Percentiles rank a stretch among this genome's conserved stretches.
Evolutionary conservation across 1,140 invertebrate species (phyloP).

Genomic region (Amyelois transitella): DNA sequence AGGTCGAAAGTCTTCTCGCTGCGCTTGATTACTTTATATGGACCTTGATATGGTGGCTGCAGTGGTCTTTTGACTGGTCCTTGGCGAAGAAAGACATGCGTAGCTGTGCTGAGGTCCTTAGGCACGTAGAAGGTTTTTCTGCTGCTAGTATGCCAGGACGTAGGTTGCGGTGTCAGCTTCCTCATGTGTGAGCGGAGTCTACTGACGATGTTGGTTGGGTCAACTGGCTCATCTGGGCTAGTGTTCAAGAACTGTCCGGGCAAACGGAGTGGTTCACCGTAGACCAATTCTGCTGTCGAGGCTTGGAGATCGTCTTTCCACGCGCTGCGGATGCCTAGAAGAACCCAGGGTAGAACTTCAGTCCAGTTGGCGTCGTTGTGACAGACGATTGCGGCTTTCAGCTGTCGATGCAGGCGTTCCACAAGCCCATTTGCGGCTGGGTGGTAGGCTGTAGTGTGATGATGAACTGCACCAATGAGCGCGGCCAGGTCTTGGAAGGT

Average conservation of each 20-base stretch:
- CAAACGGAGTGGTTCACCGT: slow-evolving; percentile 21
- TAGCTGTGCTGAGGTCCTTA: slow-evolving; percentile 10
- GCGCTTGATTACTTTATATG: slow-evolving; percentile 33
- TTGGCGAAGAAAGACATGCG: slow-evolving; percentile 44
- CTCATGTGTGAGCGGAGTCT: slow-evolving; percentile 18
- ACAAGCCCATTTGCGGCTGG: slow-evolving; percentile 52
- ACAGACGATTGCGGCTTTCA: slow-evolving; percentile 53
- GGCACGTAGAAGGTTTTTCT: slow-evolving; percentile 26
- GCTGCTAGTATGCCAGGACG: slow-evolving; percentile 19
- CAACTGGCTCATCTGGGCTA: slow-evolving; percentile 10
- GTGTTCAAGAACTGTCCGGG: slow-evolving; percentile 28
- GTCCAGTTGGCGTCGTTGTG: slow-evolving; percentile 11
- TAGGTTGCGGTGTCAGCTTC: slow-evolving; percentile 21
- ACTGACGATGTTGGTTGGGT: slow-evolving; percentile 18
- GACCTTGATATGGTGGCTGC: slow-evolving; percentile 54
- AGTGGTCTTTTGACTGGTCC: slow-evolving; percentile 37
- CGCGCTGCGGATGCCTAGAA: slow-evolving; percentile 17
- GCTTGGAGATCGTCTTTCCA: slow-evolving; percentile 25
- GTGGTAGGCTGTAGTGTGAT: slow-evolving; percentile 55
- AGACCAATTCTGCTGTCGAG: slow-evolving; percentile 29
- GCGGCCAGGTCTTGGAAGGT: slow-evolving; percentile 12
- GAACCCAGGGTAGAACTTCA: slow-evolving; percentile 14
- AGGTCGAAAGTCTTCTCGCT: slow-evolving; percentile 25
- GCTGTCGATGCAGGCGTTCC: slow-evolving; percentile 46
- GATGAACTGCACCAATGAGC: slow-evolving; percentile 8